phyloP scores from a whole-genome alignment of 1,140 invertebrate species.

The Bombus waltoni region DNA sequence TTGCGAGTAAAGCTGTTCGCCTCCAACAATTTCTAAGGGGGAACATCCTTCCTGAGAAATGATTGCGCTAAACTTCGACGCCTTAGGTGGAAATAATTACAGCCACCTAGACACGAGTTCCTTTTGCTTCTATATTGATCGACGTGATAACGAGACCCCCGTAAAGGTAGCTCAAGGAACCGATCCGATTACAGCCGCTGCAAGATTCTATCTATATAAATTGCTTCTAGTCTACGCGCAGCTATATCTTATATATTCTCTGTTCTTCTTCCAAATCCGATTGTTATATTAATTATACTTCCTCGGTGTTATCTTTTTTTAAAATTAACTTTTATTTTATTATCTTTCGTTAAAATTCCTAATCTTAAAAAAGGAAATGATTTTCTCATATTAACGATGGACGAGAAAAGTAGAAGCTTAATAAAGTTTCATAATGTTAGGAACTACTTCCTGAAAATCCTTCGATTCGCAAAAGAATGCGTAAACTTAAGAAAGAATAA shows the following conservation, averaged over 20 bases:
- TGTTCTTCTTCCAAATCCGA: background rate
- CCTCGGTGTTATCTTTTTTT: no score
- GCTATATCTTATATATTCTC: background rate
- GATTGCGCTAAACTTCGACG: conserved; percentile 69
- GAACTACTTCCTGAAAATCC: background rate
- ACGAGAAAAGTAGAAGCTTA: background rate
- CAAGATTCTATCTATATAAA: background rate
- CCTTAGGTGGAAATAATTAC: conserved; percentile 70
- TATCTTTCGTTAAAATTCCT: background rate
- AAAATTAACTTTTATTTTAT: background rate
- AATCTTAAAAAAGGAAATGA: background rate
- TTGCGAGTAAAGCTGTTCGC: conserved; percentile 64
- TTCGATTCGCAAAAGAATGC: background rate
- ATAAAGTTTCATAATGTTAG: no score
- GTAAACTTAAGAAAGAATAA: background rate
- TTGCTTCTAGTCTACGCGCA: background rate
- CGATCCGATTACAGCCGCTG: conserved; percentile 11
- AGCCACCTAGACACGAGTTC: conserved; percentile 57
- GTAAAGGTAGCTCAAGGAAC: conserved; percentile 36
- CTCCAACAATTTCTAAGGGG: conserved; percentile 68
- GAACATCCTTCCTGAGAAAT: conserved; percentile 69
- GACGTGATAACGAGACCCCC: conserved; percentile 47
- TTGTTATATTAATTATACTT: background rate
- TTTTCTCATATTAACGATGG: background rate
- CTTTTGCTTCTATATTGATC: conserved; percentile 56